Evolutionary conservation across 2,797 vertebrate genomes (phyloP), one percentile per base, ranked within the genome.

Genomic region (Falco columbarius): DNA sequence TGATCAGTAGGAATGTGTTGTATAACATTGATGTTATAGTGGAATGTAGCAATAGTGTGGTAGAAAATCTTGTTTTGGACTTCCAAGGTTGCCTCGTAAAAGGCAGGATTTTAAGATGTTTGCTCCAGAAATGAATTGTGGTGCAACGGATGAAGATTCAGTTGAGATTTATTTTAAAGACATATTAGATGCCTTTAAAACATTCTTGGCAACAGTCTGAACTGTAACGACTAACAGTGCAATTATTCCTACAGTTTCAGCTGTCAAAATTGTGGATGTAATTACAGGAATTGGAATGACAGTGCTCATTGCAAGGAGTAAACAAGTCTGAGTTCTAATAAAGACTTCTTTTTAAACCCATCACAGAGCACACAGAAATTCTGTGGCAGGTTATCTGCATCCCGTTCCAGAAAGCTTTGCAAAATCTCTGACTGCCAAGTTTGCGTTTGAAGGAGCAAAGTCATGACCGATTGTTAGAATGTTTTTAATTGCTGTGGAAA

Each of bases 281-380:
- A 97, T 96, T 92, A 90, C 71, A 93, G 88, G 74, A 97, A 94
- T 91, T 86, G 86, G 76, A 73, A 92, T 93, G 88, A 94, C 90
- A 86, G 87, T 54, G 73, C 82, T 96, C 7, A 1, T 74, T 66
- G 82, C 81, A 42, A 74, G 68, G 71, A 68, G 70, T 92, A 83
- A 97, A 87, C 79, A 72, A 51, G 72, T 18, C 86, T 42, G 91
- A 51, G 81, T 83, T 79, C 68, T 81, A 88, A 96, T 91, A 65
- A 94, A 92, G 89, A 26, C 85, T 81, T 74, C 80, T 81, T 97
- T 96, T 92, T 51, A 93, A 93, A 49, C 46, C 62, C 81, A 18
- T 89, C 81, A 59, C 72, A 36, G 88, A 84, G 74, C 56, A 24
- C 71, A 54, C 83, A 85, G 67, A 66, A 38, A 55, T 67, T 87